Percentiles rank a stretch among this genome's conserved stretches.
phyloP scores from a whole-genome alignment of 2,888 invertebrate genomes.

The Plagodis dolabraria region DNA sequence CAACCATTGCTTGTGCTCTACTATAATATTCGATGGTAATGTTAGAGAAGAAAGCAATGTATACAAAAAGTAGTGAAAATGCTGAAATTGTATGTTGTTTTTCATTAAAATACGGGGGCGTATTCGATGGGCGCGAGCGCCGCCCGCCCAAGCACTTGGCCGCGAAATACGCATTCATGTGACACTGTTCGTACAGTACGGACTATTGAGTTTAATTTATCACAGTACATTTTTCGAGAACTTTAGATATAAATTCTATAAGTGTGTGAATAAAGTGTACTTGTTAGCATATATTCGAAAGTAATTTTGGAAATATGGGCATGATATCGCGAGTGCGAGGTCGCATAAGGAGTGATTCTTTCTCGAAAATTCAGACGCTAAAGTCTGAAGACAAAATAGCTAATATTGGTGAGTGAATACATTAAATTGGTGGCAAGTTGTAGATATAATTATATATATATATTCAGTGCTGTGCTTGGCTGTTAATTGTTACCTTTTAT shows the following conservation, averaged over 20 bases:
- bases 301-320: slow-evolving; percentile 78
- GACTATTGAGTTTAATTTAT: slow-evolving; percentile 43
- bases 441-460: too few relatives aligned
- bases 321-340: slow-evolving; percentile 89
- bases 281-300: slow-evolving; percentile 12
- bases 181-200: slow-evolving; percentile 57
- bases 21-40: not conserved
- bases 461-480: too few relatives aligned
- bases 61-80: slow-evolving; percentile 17
- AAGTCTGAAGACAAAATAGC: slow-evolving; percentile 88
- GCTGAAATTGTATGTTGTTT: slow-evolving; percentile 19
- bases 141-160: slow-evolving; percentile 61
- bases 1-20: slow-evolving; percentile 40
- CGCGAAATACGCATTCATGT: slow-evolving; percentile 72
- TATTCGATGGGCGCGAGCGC: slow-evolving; percentile 50
- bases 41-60: slow-evolving; percentile 41
- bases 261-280: slow-evolving; percentile 28
- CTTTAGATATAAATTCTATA: slow-evolving; percentile 12
- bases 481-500: too few relatives aligned
- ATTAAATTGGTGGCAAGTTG: too few relatives aligned
- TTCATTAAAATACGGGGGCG: slow-evolving; percentile 36
- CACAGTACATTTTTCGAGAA: slow-evolving; percentile 24
- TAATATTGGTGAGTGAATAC: slow-evolving; percentile 86
- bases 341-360: slow-evolving; percentile 86
- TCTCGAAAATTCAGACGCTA: slow-evolving; percentile 86